Conservation (phyloP, 2,797 vertebrate species). For the Hozukius guyotensis region DNA sequence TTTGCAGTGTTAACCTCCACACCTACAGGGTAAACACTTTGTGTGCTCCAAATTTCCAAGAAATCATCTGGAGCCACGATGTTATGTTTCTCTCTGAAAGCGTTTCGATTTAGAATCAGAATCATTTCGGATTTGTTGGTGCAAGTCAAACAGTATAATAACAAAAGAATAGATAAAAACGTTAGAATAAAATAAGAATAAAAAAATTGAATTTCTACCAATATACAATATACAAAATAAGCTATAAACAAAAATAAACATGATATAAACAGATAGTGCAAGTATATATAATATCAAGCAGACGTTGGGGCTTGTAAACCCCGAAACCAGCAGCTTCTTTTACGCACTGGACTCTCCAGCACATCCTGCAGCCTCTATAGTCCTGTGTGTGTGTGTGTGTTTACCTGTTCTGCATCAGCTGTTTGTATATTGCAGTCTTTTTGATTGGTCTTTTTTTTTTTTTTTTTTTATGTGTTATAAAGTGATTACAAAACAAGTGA, state of each 20-base stretch:
- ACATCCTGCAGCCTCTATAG: background rate
- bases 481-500: too few species aligned
- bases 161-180: too few species aligned
- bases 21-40: conserved; percentile 13
- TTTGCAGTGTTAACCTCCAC: background rate
- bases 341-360: conserved; percentile 27
- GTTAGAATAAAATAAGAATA: too few species aligned
- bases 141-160: too few species aligned
- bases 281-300: background rate
- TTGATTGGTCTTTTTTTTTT: too few species aligned
- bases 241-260: too few species aligned
- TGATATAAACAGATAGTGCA: too few species aligned
- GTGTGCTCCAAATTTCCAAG: background rate
- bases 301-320: background rate
- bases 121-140: too few species aligned
- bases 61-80: background rate
- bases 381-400: background rate
- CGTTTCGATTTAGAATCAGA: too few species aligned
- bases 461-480: too few species aligned
- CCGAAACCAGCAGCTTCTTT: conserved; percentile 23
- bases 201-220: too few species aligned
- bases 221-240: too few species aligned
- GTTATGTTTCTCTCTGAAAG: background rate
- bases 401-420: conserved; percentile 12
- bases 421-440: background rate